phyloP scores from a whole-genome alignment of 2,113 vertebrate species.

The Pangasianodon gigas region DNA sequence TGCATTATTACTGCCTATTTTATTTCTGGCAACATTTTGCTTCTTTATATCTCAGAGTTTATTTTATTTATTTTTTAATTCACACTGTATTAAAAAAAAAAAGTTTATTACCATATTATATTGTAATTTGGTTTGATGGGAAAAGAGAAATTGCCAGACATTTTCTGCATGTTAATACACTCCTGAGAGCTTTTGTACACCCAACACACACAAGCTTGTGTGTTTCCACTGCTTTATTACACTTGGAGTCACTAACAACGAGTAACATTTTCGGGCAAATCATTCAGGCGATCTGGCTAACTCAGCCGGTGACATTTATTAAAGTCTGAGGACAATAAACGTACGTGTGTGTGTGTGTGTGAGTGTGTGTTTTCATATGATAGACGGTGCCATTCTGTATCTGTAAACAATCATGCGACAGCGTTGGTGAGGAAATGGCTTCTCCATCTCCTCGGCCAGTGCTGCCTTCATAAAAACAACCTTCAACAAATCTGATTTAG shows the following conservation, averaged over 20 bases:
- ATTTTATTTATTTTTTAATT: too few relatives aligned
- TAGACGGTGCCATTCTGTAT: constrained; percentile 7
- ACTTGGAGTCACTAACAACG: neutral
- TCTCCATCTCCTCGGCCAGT: neutral
- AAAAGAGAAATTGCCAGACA: neutral
- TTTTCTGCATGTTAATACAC: neutral
- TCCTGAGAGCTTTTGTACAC: neutral
- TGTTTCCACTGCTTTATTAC: constrained; percentile 3
- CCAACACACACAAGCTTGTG: neutral
- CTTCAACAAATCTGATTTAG: constrained; percentile 33
- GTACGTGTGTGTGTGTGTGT: neutral
- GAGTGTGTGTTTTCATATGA: constrained; percentile 21
- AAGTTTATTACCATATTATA: neutral
- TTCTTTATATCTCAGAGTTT: too few relatives aligned
- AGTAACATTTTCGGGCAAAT: constrained; percentile 14
- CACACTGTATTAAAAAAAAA: neutral
- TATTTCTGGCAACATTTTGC: neutral
- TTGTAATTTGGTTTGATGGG: neutral
- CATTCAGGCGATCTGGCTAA: constrained; percentile 29
- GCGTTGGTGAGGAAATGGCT: constrained; percentile 33
- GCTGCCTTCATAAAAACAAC: constrained; percentile 43
- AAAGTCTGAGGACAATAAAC: constrained; percentile 39
- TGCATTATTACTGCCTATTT: neutral
- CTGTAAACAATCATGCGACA: constrained; percentile 36
- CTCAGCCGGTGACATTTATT: constrained; percentile 47